phyloP scores from a whole-genome alignment of 2,888 invertebrate species.

The Masnerella sp. region DNA sequence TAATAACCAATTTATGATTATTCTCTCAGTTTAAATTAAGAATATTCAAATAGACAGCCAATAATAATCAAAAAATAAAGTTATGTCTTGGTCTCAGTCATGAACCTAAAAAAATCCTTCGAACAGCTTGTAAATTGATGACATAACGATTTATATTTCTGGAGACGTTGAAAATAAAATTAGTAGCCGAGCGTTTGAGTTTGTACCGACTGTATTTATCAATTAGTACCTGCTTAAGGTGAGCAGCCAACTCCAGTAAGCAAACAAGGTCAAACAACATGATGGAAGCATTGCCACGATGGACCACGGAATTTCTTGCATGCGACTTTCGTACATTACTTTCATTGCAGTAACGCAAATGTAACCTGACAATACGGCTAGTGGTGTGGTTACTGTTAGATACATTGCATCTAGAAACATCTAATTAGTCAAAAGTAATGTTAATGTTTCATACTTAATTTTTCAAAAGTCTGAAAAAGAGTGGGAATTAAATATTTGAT shows the following conservation, averaged over 20 bases:
- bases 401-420: slow-evolving; percentile 74
- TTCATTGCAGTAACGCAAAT: slow-evolving; percentile 72
- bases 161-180: no score
- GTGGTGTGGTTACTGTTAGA: slow-evolving; percentile 72
- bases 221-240: slow-evolving; percentile 73
- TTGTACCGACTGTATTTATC: slow-evolving; percentile 9
- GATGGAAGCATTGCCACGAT: slow-evolving; percentile 75
- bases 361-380: slow-evolving; percentile 74
- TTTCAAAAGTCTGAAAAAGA: no score
- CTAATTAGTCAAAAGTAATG: slow-evolving; percentile 58
- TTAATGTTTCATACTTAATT: not conserved
- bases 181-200: slow-evolving; percentile 11
- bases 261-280: slow-evolving; percentile 72
- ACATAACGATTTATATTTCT: no score
- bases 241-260: slow-evolving; percentile 76
- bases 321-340: slow-evolving; percentile 68
- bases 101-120: no score
- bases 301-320: slow-evolving; percentile 74
- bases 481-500: no score
- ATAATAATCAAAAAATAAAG: no score
- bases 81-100: no score
- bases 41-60: no score
- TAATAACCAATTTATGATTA: no score
- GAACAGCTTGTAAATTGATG: no score
- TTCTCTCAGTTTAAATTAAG: no score